Percentiles rank a stretch among this genome's conserved stretches.
Conservation (phyloP, 2,888 invertebrate species). For the Campoplex capitator region DNA sequence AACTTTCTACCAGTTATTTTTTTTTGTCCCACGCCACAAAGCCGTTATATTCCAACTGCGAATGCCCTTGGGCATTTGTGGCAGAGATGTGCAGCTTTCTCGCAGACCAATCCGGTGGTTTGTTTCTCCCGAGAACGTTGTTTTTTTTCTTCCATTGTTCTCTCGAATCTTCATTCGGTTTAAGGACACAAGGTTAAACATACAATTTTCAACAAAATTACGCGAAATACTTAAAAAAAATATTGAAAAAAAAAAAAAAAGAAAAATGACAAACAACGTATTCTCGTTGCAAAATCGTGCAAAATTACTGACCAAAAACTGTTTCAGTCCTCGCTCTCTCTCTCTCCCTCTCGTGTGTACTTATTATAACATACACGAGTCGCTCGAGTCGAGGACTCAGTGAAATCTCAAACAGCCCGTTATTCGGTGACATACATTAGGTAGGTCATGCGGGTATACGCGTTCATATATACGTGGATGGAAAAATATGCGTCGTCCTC, state of each 20-base stretch:
- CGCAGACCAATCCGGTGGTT: neutral
- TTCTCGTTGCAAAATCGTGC: neutral
- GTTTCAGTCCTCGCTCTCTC: neutral
- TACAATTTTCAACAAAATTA: neutral
- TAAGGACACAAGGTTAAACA: neutral
- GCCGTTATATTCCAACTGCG: no score
- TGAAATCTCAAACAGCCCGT: slow-evolving; percentile 69
- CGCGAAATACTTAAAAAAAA: neutral
- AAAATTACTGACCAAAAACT: neutral
- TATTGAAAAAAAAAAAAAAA: neutral
- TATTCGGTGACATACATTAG: slow-evolving; percentile 66
- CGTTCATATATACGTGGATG: neutral
- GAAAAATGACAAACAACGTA: no score
- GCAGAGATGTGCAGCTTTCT: neutral
- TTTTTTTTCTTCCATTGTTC: neutral
- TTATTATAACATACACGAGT: neutral
- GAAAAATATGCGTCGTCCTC: slow-evolving; percentile 12
- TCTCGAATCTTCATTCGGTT: neutral
- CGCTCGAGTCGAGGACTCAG: slow-evolving; percentile 30
- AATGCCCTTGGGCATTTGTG: neutral
- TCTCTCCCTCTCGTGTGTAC: neutral
- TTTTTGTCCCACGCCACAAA: neutral
- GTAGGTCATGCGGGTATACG: slow-evolving; percentile 57
- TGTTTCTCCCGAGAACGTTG: neutral
- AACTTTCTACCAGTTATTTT: slow-evolving; percentile 3